Base-by-base conservation (phyloP, 2,888 invertebrate genomes). In the Trachelus troglodyta region DNA sequence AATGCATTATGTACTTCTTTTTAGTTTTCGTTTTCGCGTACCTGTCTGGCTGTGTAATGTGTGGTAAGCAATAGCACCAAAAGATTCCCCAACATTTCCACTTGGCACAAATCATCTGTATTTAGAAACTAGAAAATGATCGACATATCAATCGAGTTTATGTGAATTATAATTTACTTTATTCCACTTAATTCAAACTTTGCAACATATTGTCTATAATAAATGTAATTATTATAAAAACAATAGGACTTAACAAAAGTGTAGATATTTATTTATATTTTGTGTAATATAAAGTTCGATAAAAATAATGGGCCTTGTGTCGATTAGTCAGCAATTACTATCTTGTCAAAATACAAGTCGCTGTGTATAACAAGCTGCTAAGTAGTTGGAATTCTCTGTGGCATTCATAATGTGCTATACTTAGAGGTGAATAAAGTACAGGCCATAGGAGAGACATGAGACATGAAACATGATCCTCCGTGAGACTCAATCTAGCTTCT, bases 31-130 rank as follows among this genome's bases (percentile, higher is more conserved):
- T 78, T 75, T 75, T 78, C 76, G 79, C 80, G 75, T 77, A 71
- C 75, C 76, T 84, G 90, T 91, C 91, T 91, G 91, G 90, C 86
- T 91, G 91, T 91, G 91, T 88, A 91, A 91, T 91, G 90, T 89
- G 89, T 89, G 89, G 89, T 86, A 87, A 90, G 89, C 88, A 84
- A 87, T 91, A 91, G 91, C 91, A 91, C 91, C 91, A 90, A 91
- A 88, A 90, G 83, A 85, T 85, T 84, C 79, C 80, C 84, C 82
- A 81, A 83, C 82, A 76, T 83, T 69, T 83, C 75, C 79, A 79
- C 80, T 84, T 83, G 81, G 83, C 85, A 84, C 83, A 83, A 77
- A 83, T 74, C 75, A 82, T 79, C 77, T 77, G 73, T 40, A 79
- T 79, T 69, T 76, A 37, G 79, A 68, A 75, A 75, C 71, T 56